Evolutionary conservation across 2,797 vertebrate genomes (phyloP).

Genomic region (Enteromius thamalakanensis): DNA sequence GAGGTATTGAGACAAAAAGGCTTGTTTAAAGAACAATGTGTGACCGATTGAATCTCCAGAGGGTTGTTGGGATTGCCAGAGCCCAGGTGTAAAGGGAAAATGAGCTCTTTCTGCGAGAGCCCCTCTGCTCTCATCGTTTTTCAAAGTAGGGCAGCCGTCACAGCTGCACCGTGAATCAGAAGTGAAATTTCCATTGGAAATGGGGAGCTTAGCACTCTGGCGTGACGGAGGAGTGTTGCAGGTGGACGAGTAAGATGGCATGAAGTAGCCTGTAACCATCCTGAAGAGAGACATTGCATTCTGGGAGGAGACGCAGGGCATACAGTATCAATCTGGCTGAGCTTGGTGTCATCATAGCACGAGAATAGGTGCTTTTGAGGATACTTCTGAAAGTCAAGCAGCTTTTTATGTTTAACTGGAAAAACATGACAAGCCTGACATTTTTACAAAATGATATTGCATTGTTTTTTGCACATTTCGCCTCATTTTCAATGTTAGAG

Average conservation of each 20-base stretch:
- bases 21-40: constrained; percentile 24
- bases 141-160: constrained; percentile 47
- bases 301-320: constrained; percentile 1
- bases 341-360: not conserved
- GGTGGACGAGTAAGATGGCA: constrained; percentile 40
- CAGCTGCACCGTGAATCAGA: constrained; percentile 31
- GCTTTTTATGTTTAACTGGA: not conserved
- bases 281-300: constrained; percentile 38
- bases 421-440: not conserved
- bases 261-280: constrained; percentile 13
- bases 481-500: not conserved
- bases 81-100: constrained; percentile 21
- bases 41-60: constrained; percentile 42
- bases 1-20: constrained; percentile 18
- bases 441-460: not conserved
- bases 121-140: constrained; percentile 37
- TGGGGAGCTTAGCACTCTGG: constrained; percentile 38
- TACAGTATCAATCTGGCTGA: constrained; percentile 4
- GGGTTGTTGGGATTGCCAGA: constrained; percentile 32
- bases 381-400: not conserved
- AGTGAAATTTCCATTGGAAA: constrained; percentile 52
- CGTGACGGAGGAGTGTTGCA: constrained; percentile 33
- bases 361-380: not conserved
- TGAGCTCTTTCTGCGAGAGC: constrained; percentile 7
- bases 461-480: not conserved